Percentiles rank a stretch among this genome's conserved stretches.
Evolutionary conservation across 1,140 invertebrate species (phyloP).

Genomic region (Antheraea pernyi): DNA sequence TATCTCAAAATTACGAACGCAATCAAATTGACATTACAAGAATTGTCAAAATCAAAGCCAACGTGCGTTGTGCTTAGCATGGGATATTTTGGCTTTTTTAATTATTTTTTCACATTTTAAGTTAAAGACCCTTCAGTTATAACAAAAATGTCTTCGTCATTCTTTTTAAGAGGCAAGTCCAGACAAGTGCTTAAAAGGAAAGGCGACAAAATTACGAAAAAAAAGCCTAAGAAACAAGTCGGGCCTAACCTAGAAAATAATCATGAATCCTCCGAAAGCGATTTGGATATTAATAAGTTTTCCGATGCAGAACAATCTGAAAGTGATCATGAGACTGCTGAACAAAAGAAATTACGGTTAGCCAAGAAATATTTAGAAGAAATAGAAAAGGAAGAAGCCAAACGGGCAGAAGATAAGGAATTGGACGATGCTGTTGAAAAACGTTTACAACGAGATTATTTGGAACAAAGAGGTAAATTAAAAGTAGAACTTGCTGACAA

Average conservation of each 20-base stretch:
- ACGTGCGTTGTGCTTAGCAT: constrained; percentile 16
- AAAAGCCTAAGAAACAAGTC: constrained; percentile 59
- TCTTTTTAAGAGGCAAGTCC: constrained; percentile 82
- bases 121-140: constrained; percentile 1
- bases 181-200: constrained; percentile 79
- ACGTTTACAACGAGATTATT: constrained; percentile 89
- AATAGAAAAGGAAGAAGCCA: constrained; percentile 90
- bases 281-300: constrained; percentile 75
- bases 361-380: constrained; percentile 94
- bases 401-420: constrained; percentile 83
- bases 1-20: too few species aligned
- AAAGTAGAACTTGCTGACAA: constrained; percentile 86
- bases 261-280: constrained; percentile 72
- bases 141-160: constrained; percentile 76
- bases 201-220: constrained; percentile 60
- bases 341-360: constrained; percentile 92
- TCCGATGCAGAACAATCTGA: constrained; percentile 81
- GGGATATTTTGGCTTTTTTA: constrained; percentile 1
- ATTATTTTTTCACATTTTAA: not conserved
- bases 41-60: constrained; percentile 13
- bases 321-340: constrained; percentile 89
- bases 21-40: not conserved
- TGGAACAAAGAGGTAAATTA: constrained; percentile 91
- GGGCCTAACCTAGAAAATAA: constrained; percentile 79
- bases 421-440: constrained; percentile 84